A percentile compares a stretch with the other conserved stretches of the same genome.
Conservation (phyloP, 2,888 invertebrate genomes). For the Drosophila falleni region DNA sequence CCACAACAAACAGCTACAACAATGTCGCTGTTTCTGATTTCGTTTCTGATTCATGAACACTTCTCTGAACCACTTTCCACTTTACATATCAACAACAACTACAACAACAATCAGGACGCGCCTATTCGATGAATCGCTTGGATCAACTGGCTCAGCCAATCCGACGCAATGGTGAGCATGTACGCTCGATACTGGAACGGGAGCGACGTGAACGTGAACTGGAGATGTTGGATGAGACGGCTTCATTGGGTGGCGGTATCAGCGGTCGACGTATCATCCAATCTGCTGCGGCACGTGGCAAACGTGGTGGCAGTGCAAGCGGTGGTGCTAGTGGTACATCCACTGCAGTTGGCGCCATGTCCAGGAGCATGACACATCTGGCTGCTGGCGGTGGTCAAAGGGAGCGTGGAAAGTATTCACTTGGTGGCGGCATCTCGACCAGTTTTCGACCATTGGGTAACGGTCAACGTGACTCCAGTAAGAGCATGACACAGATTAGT, state of each 20-base stretch:
- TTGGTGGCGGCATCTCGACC: conserved; percentile 82
- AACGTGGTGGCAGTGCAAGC: conserved; percentile 51
- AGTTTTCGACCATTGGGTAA: conserved; percentile 83
- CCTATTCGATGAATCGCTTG: conserved; percentile 96
- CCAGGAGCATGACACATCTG: conserved; percentile 91
- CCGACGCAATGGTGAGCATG: conserved; percentile 86
- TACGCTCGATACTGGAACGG: conserved; percentile 85
- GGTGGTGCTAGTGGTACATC: conserved; percentile 57
- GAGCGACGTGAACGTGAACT: conserved; percentile 84
- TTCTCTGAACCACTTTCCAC: conserved; percentile 67
- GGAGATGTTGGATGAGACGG: conserved; percentile 84
- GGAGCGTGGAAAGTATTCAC: conserved; percentile 73
- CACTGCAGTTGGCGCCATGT: conserved; percentile 85
- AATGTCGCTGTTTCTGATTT: conserved; percentile 20
- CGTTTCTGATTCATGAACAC: conserved; percentile 64
- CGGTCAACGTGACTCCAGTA: conserved; percentile 84
- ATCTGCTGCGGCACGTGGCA: not conserved
- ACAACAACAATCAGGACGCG: conserved; percentile 89
- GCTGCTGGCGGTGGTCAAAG: conserved; percentile 75
- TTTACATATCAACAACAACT: conserved; percentile 60
- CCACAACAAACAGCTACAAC: conserved; percentile 29
- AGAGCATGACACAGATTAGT: conserved; percentile 87
- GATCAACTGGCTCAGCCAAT: conserved; percentile 93
- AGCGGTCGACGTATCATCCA: conserved; percentile 42
- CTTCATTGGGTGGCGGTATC: conserved; percentile 77